phyloP scores from a whole-genome alignment of 2,888 invertebrate species.

The Anodontia alba region DNA sequence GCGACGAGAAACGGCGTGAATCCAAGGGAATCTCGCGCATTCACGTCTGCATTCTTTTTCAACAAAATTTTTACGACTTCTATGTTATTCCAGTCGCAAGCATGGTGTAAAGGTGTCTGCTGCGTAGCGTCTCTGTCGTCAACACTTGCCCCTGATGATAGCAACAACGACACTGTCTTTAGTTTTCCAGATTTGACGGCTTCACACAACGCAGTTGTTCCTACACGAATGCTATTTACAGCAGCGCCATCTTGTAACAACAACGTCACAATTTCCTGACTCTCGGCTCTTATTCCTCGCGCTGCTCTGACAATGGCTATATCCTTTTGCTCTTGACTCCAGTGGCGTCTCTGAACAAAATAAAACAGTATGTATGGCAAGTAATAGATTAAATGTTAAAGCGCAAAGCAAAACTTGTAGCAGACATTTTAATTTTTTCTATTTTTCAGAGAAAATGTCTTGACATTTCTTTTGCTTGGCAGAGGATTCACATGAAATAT shows the following conservation, averaged over 20 bases:
- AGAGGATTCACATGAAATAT: too few relatives aligned
- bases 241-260: slow-evolving; percentile 55
- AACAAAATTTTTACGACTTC: slow-evolving; percentile 56
- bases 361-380: too few relatives aligned
- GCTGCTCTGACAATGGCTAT: slow-evolving; percentile 54
- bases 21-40: slow-evolving; percentile 52
- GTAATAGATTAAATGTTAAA: too few relatives aligned
- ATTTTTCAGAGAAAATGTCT: too few relatives aligned
- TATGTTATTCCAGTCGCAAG: slow-evolving; percentile 61
- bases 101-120: slow-evolving; percentile 58
- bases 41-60: slow-evolving; percentile 60
- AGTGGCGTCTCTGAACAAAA: slow-evolving; percentile 43
- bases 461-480: too few relatives aligned
- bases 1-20: slow-evolving; percentile 62
- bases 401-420: too few relatives aligned
- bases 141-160: slow-evolving; percentile 54
- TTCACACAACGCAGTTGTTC: slow-evolving; percentile 58
- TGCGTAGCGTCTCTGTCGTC: slow-evolving; percentile 56
- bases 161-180: slow-evolving; percentile 51
- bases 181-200: slow-evolving; percentile 58
- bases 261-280: slow-evolving; percentile 54
- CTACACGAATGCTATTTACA: slow-evolving; percentile 49
- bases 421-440: too few relatives aligned
- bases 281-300: slow-evolving; percentile 46
- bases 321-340: slow-evolving; percentile 62